Percentiles rank a stretch among this genome's conserved stretches.
Evolutionary conservation across 2,113 vertebrate genomes (phyloP).

Genomic region (Acrocephalus arundinaceus): DNA sequence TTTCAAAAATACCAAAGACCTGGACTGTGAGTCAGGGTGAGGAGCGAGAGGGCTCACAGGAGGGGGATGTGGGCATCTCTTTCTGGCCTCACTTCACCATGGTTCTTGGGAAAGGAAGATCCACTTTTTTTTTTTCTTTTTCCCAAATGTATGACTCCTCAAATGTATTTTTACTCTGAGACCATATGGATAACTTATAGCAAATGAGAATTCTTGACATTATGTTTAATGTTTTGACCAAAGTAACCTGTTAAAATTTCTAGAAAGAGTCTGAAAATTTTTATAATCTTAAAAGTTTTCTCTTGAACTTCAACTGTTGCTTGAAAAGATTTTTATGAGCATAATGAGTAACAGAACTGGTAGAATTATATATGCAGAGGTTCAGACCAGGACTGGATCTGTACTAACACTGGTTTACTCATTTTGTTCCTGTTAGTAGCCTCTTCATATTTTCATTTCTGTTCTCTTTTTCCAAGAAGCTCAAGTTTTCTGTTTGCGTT

Average conservation of each 20-base stretch:
- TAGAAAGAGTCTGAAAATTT: not conserved
- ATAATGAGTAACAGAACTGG: not conserved
- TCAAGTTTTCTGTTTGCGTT: constrained; percentile 24
- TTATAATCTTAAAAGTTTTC: not conserved
- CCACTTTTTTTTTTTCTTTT: not conserved
- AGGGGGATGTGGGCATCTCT: not conserved
- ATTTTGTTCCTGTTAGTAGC: constrained; percentile 5
- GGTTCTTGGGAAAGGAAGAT: not conserved
- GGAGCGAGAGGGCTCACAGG: accelerated
- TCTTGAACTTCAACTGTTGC: not conserved
- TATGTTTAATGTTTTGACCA: not conserved
- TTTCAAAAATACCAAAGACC: not conserved
- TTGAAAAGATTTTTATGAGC: constrained; percentile 9
- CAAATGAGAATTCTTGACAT: not conserved
- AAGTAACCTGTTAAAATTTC: not conserved
- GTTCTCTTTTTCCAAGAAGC: not conserved
- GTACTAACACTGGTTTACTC: not conserved
- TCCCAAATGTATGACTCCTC: not conserved
- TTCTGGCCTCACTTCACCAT: accelerated
- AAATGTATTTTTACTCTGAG: not conserved
- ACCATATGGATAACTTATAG: not conserved
- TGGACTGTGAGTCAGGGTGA: not conserved
- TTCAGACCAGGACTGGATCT: not conserved
- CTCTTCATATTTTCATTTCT: constrained; percentile 38
- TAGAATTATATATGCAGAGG: not conserved